These are phyloP conservation scores for Acomys russatus DNA, from an alignment of 2,797 vertebrate species.

Conservation along the genomic window DNA sequence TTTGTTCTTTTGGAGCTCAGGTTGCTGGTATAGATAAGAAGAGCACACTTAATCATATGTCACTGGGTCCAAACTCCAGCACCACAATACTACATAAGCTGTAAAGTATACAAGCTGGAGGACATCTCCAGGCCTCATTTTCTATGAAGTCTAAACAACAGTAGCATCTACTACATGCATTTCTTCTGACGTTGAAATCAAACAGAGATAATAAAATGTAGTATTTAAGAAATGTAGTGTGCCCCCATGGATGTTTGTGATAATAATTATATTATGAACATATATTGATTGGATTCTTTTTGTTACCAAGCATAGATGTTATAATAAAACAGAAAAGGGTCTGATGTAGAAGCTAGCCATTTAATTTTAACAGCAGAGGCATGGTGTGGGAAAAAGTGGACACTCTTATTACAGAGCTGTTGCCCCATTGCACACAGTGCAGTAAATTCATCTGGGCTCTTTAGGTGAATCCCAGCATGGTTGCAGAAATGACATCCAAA, in stretches of 20 bases:
- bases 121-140: neutral
- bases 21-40: neutral
- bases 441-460: neutral
- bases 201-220: neutral
- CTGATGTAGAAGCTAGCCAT: neutral
- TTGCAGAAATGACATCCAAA: neutral
- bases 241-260: neutral
- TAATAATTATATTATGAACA: conserved; percentile 8
- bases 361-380: neutral
- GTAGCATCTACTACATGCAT: neutral
- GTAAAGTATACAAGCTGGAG: neutral
- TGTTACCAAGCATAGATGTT: neutral
- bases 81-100: neutral
- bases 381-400: neutral
- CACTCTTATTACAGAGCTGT: neutral
- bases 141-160: conserved; percentile 34
- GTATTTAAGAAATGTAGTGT: neutral
- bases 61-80: neutral
- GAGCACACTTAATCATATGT: neutral
- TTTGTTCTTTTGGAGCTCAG: neutral
- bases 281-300: neutral
- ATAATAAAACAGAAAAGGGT: neutral
- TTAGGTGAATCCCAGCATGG: neutral
- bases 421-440: too few species aligned
- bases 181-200: neutral